These are phyloP conservation scores for Sanderia malayensis DNA, from an alignment of 30 jellyfish, hydroid and myxozoan species.

Conservation along the genomic window DNA sequence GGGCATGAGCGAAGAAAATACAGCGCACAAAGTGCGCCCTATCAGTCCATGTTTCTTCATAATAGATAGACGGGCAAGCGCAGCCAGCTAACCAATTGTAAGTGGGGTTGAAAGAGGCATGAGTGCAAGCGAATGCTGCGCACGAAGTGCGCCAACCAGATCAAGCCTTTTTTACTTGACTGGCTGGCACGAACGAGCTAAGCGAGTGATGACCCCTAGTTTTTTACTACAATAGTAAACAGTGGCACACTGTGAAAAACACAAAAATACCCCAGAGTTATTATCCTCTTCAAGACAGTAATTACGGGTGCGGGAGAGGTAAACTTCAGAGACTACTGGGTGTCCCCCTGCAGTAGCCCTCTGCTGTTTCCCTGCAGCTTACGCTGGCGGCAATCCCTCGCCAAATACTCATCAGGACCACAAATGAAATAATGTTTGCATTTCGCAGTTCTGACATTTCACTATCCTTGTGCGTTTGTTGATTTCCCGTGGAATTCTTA, in stretches of 20 bases:
- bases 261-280: not conserved
- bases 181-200: no score
- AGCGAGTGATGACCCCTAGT: no score
- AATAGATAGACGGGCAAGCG: no score
- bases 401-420: not conserved
- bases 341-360: not conserved
- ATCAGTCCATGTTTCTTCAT: not conserved
- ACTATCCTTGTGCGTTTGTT: no score
- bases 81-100: no score
- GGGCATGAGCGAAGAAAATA: no score
- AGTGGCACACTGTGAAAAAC: not conserved
- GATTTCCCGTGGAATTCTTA: not conserved
- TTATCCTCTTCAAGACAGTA: not conserved
- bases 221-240: not conserved
- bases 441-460: not conserved
- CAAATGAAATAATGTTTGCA: not conserved
- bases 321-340: not conserved
- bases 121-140: no score
- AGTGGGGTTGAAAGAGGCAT: no score
- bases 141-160: no score
- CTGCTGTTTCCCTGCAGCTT: constrained; percentile 3
- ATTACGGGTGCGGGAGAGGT: not conserved
- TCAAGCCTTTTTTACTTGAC: no score
- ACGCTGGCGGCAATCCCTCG: not conserved
- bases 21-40: no score